Conservation (phyloP, 2,113 vertebrate species). For the Bubo bubo region DNA sequence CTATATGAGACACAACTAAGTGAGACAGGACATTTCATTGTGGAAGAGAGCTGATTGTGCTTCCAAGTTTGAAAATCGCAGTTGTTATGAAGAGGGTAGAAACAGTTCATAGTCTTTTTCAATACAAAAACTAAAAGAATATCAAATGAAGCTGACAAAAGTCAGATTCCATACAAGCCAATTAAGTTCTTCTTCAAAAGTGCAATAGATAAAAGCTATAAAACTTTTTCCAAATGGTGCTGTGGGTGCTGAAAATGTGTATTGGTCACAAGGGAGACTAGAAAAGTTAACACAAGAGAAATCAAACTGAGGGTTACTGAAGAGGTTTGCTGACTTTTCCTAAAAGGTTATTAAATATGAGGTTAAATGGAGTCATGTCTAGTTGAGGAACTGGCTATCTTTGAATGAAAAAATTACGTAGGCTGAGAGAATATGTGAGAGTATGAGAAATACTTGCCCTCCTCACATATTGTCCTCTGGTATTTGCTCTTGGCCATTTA, state of each 20-base stretch:
- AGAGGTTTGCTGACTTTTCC: neutral
- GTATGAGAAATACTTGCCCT: neutral
- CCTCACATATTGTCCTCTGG: neutral
- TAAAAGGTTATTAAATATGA: neutral
- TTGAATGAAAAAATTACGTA: neutral
- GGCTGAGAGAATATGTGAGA: neutral
- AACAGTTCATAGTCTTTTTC: neutral
- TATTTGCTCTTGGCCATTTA: neutral
- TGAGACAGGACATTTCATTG: neutral
- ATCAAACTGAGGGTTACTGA: neutral
- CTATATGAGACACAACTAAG: neutral
- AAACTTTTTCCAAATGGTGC: neutral
- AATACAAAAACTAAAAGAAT: neutral
- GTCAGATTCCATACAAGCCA: neutral
- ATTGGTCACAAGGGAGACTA: neutral
- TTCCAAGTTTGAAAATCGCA: neutral
- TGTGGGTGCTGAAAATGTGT: neutral
- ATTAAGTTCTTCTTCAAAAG: neutral
- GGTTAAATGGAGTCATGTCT: neutral
- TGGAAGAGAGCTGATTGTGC: neutral
- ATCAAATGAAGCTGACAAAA: neutral
- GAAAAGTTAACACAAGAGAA: neutral
- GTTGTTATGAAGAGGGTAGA: neutral
- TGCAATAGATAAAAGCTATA: neutral
- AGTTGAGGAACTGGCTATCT: neutral